Percentiles rank a stretch among this genome's conserved stretches.
These are phyloP conservation scores for Dryocosmus kuriphilus DNA, from an alignment of 2,888 invertebrate species.

Conservation along the genomic window DNA sequence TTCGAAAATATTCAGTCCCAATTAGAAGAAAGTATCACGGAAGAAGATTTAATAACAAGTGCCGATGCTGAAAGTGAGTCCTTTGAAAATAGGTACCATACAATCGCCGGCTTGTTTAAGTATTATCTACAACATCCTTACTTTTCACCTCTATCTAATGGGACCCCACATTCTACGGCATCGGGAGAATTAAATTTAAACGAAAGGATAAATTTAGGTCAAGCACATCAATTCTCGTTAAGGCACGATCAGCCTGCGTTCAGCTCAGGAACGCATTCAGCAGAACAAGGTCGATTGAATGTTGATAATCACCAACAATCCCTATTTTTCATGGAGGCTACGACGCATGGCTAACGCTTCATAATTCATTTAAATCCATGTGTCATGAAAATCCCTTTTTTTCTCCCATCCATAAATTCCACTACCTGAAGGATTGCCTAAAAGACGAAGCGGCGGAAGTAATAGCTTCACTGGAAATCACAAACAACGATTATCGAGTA, in stretches of 20 bases:
- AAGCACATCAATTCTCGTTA: neutral
- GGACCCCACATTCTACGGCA: neutral
- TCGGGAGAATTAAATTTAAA: neutral
- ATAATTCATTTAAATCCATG: constrained; percentile 33
- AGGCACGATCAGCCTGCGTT: neutral
- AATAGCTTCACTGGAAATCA: neutral
- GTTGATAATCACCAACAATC: neutral
- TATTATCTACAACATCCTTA: too few relatives aligned
- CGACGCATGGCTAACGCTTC: too few relatives aligned
- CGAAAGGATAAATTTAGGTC: neutral
- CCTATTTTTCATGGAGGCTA: neutral
- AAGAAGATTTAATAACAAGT: neutral
- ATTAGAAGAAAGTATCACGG: neutral
- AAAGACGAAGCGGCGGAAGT: too few relatives aligned
- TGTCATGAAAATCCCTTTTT: constrained; percentile 17
- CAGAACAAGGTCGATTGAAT: neutral
- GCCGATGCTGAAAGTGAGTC: neutral
- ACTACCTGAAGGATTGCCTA: too few relatives aligned
- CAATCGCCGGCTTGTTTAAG: neutral
- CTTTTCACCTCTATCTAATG: neutral
- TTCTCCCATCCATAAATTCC: constrained; percentile 1
- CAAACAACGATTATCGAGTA: neutral
- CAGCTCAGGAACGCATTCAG: neutral
- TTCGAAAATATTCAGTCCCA: too few relatives aligned
- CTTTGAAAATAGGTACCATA: neutral